Percentiles rank a stretch among this genome's conserved stretches.
These are phyloP conservation scores for Biston betularia DNA, from an alignment of 2,888 invertebrate genomes.

Conservation along the genomic window DNA sequence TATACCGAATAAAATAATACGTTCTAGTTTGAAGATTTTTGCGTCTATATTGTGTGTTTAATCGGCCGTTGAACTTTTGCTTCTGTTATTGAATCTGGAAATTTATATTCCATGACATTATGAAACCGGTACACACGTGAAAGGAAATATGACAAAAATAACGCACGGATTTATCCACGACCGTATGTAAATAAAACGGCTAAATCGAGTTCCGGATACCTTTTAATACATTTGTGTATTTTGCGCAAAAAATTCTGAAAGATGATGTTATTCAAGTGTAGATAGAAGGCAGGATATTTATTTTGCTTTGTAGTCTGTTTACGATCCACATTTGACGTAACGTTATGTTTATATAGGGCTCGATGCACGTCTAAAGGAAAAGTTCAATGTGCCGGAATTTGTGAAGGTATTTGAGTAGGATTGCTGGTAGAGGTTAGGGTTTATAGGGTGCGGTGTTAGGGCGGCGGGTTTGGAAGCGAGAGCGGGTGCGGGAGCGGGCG, in stretches of 20 bases:
- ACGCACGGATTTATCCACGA: constrained; percentile 25
- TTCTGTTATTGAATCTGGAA: constrained; percentile 40
- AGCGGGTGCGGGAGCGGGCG: constrained; percentile 68
- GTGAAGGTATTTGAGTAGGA: constrained; percentile 34
- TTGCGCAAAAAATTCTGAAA: constrained; percentile 16
- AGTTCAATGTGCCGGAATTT: constrained; percentile 50
- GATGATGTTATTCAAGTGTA: constrained; percentile 17
- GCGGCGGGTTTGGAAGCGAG: constrained; percentile 72
- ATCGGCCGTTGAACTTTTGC: constrained; percentile 57
- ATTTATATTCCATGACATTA: constrained; percentile 32
- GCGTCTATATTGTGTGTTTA: constrained; percentile 53
- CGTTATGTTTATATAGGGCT: constrained; percentile 29
- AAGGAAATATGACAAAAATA: constrained; percentile 35
- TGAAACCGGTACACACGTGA: constrained; percentile 35
- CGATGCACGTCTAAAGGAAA: constrained; percentile 46
- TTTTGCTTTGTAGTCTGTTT: constrained; percentile 24
- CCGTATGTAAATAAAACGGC: constrained; percentile 35
- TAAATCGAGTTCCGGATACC: constrained; percentile 23
- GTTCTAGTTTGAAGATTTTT: neutral
- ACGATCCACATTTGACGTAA: constrained; percentile 26
- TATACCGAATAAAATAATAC: neutral
- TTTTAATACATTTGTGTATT: constrained; percentile 33
- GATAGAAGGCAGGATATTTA: constrained; percentile 19
- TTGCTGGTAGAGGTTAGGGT: constrained; percentile 9
- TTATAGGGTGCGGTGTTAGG: constrained; percentile 31